Percentiles rank a stretch among this genome's conserved stretches.
phyloP scores from a whole-genome alignment of 2,797 vertebrate species.

The Acipenser transmontanus region DNA sequence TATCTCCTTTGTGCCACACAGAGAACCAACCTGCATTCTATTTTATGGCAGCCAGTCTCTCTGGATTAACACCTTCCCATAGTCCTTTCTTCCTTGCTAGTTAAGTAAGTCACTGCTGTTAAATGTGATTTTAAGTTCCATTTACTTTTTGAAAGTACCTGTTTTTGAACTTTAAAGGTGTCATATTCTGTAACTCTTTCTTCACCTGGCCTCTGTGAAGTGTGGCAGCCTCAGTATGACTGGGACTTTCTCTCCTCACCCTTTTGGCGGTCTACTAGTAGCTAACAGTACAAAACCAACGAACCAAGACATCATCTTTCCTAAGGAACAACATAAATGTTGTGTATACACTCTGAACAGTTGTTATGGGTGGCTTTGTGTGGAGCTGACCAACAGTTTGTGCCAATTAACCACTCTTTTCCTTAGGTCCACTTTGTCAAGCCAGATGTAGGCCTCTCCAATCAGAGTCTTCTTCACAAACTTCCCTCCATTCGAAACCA shows the following conservation, averaged over 20 bases:
- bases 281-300: constrained; percentile 44
- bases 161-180: not conserved
- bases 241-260: constrained; percentile 36
- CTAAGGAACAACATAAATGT: constrained; percentile 10
- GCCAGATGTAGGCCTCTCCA: constrained; percentile 94
- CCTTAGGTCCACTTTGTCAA: constrained; percentile 97
- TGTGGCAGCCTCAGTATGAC: constrained; percentile 31
- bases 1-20: constrained; percentile 24
- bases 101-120: too few relatives aligned
- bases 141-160: not conserved
- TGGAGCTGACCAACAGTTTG: constrained; percentile 85
- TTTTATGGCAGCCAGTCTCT: not conserved
- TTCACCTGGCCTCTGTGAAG: constrained; percentile 22
- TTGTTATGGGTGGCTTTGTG: constrained; percentile 73
- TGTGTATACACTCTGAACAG: constrained; percentile 44
- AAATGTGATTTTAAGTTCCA: not conserved
- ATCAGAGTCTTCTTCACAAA: constrained; percentile 98
- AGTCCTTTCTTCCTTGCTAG: not conserved
- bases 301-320: not conserved
- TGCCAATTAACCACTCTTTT: constrained; percentile 98
- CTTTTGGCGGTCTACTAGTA: constrained; percentile 33
- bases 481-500: constrained; percentile 95
- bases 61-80: constrained; percentile 6
- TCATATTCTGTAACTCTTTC: not conserved
- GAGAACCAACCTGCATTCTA: constrained; percentile 27